Conservation (phyloP, 2,797 vertebrate species). For the Arnoldichthys spilopterus region DNA sequence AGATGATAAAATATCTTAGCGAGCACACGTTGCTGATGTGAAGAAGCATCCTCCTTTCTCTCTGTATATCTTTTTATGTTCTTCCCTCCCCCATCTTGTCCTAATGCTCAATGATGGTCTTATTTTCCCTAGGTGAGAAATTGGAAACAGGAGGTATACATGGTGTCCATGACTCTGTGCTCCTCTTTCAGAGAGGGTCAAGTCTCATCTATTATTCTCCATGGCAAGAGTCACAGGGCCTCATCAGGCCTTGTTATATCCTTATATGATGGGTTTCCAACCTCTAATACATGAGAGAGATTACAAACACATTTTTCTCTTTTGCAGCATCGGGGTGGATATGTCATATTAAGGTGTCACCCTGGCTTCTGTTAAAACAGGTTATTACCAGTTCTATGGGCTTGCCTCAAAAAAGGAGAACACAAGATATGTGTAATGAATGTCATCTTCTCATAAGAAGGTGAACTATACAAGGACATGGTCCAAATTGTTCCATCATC, state of each 20-base stretch:
- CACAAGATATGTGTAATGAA: slow-evolving; percentile 57
- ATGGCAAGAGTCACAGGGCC: slow-evolving; percentile 59
- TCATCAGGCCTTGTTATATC: slow-evolving; percentile 65
- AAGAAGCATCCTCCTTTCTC: neutral
- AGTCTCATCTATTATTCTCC: slow-evolving; percentile 72
- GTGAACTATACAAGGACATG: slow-evolving; percentile 35
- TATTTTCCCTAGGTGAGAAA: slow-evolving; percentile 63
- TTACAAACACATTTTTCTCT: slow-evolving; percentile 64
- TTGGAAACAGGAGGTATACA: slow-evolving; percentile 58
- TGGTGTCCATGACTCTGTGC: slow-evolving; percentile 61
- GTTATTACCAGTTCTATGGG: slow-evolving; percentile 65
- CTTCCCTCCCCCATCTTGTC: slow-evolving; percentile 1
- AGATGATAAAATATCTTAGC: neutral
- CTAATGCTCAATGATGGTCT: slow-evolving; percentile 52
- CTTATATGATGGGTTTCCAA: slow-evolving; percentile 69
- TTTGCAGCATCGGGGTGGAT: slow-evolving; percentile 59
- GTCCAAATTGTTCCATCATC: neutral
- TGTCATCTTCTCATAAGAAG: slow-evolving; percentile 55
- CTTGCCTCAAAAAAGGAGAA: slow-evolving; percentile 52
- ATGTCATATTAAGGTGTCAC: slow-evolving; percentile 61
- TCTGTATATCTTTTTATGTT: slow-evolving; percentile 26
- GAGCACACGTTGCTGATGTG: neutral
- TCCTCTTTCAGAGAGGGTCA: slow-evolving; percentile 68
- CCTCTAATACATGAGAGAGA: slow-evolving; percentile 65
- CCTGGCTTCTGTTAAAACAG: slow-evolving; percentile 56